phyloP scores from a whole-genome alignment of 1,140 invertebrate genomes.

The Chrysopa pallens region DNA sequence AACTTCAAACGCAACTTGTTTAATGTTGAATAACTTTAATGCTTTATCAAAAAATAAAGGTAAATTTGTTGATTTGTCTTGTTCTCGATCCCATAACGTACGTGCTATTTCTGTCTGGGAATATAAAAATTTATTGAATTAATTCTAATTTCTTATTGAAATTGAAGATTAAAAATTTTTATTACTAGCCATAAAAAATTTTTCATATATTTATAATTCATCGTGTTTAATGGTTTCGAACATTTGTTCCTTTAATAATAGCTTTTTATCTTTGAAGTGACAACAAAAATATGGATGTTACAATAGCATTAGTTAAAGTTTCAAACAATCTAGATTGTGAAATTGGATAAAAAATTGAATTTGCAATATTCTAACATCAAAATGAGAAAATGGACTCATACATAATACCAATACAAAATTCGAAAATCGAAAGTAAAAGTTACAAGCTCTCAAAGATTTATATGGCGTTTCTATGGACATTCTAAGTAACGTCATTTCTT shows the following conservation, averaged over 20 bases:
- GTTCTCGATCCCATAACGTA: constrained; percentile 50
- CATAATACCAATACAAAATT: too few relatives aligned
- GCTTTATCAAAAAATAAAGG: constrained; percentile 67
- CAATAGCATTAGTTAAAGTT: not conserved
- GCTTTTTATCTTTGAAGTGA: too few relatives aligned
- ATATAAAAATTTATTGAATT: too few relatives aligned
- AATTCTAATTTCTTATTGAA: not conserved
- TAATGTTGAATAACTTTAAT: constrained; percentile 58
- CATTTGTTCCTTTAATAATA: too few relatives aligned
- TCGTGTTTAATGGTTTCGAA: too few relatives aligned
- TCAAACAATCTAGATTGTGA: not conserved
- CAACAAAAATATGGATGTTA: not conserved
- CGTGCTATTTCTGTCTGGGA: constrained; percentile 14
- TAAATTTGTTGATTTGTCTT: constrained; percentile 43
- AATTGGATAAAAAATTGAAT: not conserved
- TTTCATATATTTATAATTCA: too few relatives aligned
- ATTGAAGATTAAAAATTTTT: not conserved
- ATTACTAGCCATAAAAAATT: too few relatives aligned
- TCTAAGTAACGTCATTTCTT: too few relatives aligned
- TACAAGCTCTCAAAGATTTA: too few relatives aligned
- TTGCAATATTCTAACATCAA: not conserved
- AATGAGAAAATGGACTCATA: too few relatives aligned
- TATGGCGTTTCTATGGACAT: too few relatives aligned
- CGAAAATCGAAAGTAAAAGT: too few relatives aligned
- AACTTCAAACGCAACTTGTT: constrained; percentile 69